Base-by-base conservation (phyloP, 2,113 vertebrate species). In the Lamprologus tigripictilis region DNA sequence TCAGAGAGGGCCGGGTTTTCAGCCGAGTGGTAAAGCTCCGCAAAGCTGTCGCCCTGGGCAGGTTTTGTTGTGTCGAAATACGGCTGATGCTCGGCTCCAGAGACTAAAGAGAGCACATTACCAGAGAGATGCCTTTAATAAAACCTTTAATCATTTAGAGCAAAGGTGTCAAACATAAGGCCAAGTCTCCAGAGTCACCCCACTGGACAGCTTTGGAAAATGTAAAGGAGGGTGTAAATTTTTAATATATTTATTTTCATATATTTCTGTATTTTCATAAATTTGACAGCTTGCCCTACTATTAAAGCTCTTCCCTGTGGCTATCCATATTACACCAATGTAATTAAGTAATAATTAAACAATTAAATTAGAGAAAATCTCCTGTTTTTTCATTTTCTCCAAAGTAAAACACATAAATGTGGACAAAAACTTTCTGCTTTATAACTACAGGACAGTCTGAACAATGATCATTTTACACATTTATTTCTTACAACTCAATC, bases 21-120 rank as follows among this genome's bases (percentile, higher is more conserved):
- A 10, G 55, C 71, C 0, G 83, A 61, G 28, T 4, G 33, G 78
- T 31, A 85, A 45, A 3, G 66, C 28, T 89, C 83, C 1, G 4
- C 83, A 6, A 82, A 90, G 23, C 3, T 2, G 33, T 90, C 81
- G 0, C 51, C 21, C 5, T 55, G 85, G 14, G 31, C 19, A 2
- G 80, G 16, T 3, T 58, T 79, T 6, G 82, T 31, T 40, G 82
- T 63, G 4, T 63, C 13, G 10, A 89, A 86, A 87, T 40, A 40
- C 2, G 45, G 17, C 10, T 37, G 49, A 79, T 79, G 86, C 55
- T 88, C 85, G 4, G 35, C 40, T 82, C 57, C 89, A 42, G 80
- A 68, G 4, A 21, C 89, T 89, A 19, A 61, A 86, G 37, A 37
- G 51, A 88, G 28, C 21, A 85, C 12, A 86, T 35, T 19, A 47